These are phyloP conservation scores for Spea bombifrons DNA, from an alignment of 2,113 vertebrate species.

Conservation along the genomic window DNA sequence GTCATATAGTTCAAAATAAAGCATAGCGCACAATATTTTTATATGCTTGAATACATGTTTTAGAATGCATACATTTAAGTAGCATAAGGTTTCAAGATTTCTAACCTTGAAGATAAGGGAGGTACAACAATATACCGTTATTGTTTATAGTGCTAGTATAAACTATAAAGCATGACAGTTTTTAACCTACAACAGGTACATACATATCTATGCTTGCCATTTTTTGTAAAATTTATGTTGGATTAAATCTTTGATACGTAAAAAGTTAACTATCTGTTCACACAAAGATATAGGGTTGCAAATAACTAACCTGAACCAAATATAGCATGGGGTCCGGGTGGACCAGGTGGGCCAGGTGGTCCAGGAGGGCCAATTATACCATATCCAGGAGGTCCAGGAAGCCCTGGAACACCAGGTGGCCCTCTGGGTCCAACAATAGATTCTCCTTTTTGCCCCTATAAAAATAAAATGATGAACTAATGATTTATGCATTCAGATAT, in stretches of 20 bases:
- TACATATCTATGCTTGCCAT: too few relatives aligned
- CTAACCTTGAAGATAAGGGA: neutral
- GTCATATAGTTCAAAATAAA: too few relatives aligned
- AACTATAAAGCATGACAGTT: neutral
- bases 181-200: neutral
- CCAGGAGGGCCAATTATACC: constrained; percentile 80
- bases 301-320: constrained; percentile 70
- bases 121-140: neutral
- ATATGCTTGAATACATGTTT: too few relatives aligned
- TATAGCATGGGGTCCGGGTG: constrained; percentile 64
- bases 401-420: constrained; percentile 77
- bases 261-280: neutral
- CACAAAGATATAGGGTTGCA: neutral
- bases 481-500: too few relatives aligned
- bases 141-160: too few relatives aligned
- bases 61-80: too few relatives aligned
- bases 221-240: neutral
- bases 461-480: constrained; percentile 19
- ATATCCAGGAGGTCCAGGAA: constrained; percentile 80
- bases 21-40: too few relatives aligned
- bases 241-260: neutral
- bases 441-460: constrained; percentile 89
- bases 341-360: constrained; percentile 77
- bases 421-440: constrained; percentile 77
- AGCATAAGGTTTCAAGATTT: neutral